These are phyloP conservation scores for Chionomys nivalis DNA, from an alignment of 2,113 vertebrate genomes.

Conservation along the genomic window DNA sequence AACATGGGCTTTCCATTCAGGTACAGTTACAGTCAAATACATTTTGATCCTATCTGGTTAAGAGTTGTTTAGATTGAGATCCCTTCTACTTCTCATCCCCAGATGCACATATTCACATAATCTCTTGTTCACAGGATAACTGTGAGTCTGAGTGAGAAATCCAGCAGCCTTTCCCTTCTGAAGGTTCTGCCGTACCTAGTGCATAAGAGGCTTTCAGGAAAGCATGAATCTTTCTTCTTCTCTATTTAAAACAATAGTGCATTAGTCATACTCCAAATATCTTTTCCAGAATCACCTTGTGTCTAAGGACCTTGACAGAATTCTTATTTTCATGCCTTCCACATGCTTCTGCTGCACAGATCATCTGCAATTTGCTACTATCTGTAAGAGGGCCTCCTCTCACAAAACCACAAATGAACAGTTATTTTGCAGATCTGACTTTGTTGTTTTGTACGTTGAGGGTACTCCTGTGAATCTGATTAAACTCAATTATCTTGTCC, in stretches of 20 bases:
- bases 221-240: background rate
- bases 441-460: constrained; percentile 42
- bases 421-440: constrained; percentile 17
- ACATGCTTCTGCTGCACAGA: background rate
- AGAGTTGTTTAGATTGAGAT: background rate
- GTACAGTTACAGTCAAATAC: background rate
- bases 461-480: constrained; percentile 1
- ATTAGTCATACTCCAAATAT: background rate
- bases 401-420: background rate
- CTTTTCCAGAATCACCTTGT: background rate
- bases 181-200: background rate
- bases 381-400: background rate
- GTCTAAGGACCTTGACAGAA: background rate
- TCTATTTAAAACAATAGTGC: background rate
- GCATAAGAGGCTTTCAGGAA: background rate
- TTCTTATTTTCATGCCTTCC: background rate
- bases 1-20: background rate
- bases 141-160: background rate
- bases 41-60: background rate
- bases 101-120: background rate
- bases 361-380: background rate
- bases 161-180: background rate
- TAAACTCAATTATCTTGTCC: background rate
- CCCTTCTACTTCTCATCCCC: background rate
- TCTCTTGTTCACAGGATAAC: background rate